Conservation (phyloP, 2,113 vertebrate genomes). For the Boleophthalmus pectinirostris region DNA sequence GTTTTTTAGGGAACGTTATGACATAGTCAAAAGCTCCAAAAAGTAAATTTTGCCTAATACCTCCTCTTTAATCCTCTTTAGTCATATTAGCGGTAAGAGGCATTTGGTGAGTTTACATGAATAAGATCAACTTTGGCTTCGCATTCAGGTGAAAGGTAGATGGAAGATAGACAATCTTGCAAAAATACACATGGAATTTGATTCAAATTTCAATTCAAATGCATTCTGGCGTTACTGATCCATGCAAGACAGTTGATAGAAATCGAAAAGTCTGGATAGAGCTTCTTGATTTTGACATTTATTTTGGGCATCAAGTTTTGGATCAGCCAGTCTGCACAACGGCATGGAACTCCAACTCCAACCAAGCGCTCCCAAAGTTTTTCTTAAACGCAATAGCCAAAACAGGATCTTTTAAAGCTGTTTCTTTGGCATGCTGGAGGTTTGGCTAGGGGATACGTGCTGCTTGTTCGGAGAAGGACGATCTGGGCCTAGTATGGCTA, state of each 20-base stretch:
- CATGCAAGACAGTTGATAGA: constrained; percentile 42
- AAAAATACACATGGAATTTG: constrained; percentile 20
- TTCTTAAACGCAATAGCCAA: constrained; percentile 28
- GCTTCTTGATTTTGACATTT: constrained; percentile 51
- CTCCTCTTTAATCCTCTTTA: too few relatives aligned
- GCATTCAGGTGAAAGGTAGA: constrained; percentile 20
- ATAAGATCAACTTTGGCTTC: neutral
- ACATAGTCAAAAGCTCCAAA: too few relatives aligned
- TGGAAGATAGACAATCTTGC: constrained; percentile 1
- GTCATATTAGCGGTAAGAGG: neutral
- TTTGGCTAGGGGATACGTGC: constrained; percentile 36
- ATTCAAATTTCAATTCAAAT: constrained; percentile 52
- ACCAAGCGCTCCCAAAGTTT: neutral
- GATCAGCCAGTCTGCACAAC: constrained; percentile 39
- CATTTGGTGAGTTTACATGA: neutral
- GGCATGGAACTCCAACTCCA: constrained; percentile 50
- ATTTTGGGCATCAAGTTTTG: constrained; percentile 37
- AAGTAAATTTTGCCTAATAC: too few relatives aligned
- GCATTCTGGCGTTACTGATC: constrained; percentile 20
- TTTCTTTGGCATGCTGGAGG: constrained; percentile 22
- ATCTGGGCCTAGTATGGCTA: constrained; percentile 29
- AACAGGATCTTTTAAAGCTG: constrained; percentile 33
- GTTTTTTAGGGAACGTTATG: too few relatives aligned
- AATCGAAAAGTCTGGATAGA: constrained; percentile 41
- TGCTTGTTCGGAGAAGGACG: constrained; percentile 20